phyloP scores from a whole-genome alignment of 2,113 vertebrate species.

The Sialia sialis region DNA sequence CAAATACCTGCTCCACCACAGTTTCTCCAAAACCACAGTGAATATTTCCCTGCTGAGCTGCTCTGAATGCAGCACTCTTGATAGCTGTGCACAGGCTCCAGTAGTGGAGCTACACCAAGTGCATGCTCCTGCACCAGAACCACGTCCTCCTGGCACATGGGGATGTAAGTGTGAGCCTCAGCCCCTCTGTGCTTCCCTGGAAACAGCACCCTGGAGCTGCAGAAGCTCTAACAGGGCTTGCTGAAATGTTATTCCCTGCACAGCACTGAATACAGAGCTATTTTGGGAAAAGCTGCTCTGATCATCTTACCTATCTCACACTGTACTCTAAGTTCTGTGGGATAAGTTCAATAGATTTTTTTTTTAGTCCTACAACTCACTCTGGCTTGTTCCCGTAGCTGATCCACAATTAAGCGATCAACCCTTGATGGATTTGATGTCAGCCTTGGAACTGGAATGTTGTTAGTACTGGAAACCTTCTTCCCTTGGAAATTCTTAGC shows the following conservation, averaged over 20 bases:
- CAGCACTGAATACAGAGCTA: neutral
- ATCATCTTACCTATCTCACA: neutral
- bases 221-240: neutral
- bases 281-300: neutral
- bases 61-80: neutral
- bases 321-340: neutral
- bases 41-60: neutral
- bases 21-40: neutral
- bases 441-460: conserved; percentile 75
- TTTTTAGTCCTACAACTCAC: conserved; percentile 64
- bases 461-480: conserved; percentile 79
- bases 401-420: conserved; percentile 84
- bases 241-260: neutral
- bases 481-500: conserved; percentile 79
- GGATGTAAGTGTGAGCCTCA: neutral
- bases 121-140: neutral
- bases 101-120: neutral
- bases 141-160: neutral
- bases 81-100: neutral
- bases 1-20: neutral
- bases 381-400: conserved; percentile 82
- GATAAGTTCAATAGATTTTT: neutral
- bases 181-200: neutral
- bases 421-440: conserved; percentile 80
- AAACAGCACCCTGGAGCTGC: neutral